Evolutionary conservation across 2,888 invertebrate genomes (phyloP), one percentile per base, ranked within the genome.

Genomic region (Drosophila pseudotakahashii): DNA sequence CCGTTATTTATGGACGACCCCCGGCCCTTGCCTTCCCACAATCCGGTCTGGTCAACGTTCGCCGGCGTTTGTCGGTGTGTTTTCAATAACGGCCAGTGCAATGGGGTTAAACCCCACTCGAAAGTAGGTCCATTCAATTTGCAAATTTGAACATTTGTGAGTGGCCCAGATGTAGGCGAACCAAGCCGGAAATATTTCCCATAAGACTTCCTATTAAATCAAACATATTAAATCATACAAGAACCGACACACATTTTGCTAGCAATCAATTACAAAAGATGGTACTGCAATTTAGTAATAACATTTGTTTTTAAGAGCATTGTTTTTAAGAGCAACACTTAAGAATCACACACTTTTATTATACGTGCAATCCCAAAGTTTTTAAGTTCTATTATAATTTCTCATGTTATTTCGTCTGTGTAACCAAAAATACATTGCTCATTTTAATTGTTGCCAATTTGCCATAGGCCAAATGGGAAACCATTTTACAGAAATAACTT

Each of bases 121-220:
- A 66, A 68, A 70, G 55, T 61, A 42, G 71, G 70, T 70, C 70
- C 61, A 52, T 61, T 55, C 61, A 71, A 57, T 71, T 55, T 50
- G 45, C 70, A 45, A 68, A 66, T 57, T 50, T 45, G 37, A 26
- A 45, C 58, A 34, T 34, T 41, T 30, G 16, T 30, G 34, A 53
- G 19, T 55, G 67, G 55, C 50, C 68, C 45, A 45, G 64, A 52
- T 66, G 45, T 10, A 9, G 52, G n/a, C 7, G 30, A 44, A 51
- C 16, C 39, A 32, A 44, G 50, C 44, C 68, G 68, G 66, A 66
- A 62, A 41, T 62, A 14, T 53, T 19, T 48, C 44, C 50, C 60
- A 61, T 36, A 44, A 44, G 44, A 34, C 60, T 45, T 45, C 44
- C 54, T 51, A 3, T n/a, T 19, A 34, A 63, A 63, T 30, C 60